These are phyloP conservation scores for Leuciscus waleckii DNA, from an alignment of 2,797 vertebrate species.

Conservation along the genomic window DNA sequence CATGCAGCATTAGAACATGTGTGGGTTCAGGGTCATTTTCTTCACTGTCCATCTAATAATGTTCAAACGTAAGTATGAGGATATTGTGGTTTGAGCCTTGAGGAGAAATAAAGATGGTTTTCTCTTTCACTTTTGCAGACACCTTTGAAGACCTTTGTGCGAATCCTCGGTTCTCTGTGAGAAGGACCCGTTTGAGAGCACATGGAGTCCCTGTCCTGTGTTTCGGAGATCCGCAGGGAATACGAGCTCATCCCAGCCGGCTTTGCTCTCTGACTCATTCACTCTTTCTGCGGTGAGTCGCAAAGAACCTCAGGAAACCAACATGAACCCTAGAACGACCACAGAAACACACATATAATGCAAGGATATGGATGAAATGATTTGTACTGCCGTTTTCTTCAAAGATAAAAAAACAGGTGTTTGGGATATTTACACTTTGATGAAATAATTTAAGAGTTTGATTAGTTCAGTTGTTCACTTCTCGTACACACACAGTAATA, in stretches of 20 bases:
- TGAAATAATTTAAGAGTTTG: no score
- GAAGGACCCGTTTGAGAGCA: background rate
- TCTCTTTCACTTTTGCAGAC: background rate
- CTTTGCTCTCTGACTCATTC: constrained; percentile 85
- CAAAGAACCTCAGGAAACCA: background rate
- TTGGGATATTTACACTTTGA: no score
- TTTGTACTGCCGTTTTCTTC: no score
- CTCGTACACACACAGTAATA: background rate
- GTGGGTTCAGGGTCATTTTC: no score
- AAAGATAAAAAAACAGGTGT: no score
- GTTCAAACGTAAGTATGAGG: no score
- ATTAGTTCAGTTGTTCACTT: background rate
- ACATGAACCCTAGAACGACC: background rate
- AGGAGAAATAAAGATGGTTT: background rate
- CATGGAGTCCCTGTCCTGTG: constrained; percentile 74
- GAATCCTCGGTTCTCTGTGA: background rate
- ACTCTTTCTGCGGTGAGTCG: constrained; percentile 87
- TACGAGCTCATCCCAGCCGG: constrained; percentile 81
- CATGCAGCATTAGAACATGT: no score
- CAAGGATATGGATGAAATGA: background rate
- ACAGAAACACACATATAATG: background rate
- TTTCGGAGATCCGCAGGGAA: constrained; percentile 73
- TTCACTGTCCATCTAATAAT: no score
- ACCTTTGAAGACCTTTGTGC: background rate
- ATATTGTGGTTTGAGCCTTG: no score